phyloP scores from a whole-genome alignment of 2,113 vertebrate genomes.

The Trogon melanurus region DNA sequence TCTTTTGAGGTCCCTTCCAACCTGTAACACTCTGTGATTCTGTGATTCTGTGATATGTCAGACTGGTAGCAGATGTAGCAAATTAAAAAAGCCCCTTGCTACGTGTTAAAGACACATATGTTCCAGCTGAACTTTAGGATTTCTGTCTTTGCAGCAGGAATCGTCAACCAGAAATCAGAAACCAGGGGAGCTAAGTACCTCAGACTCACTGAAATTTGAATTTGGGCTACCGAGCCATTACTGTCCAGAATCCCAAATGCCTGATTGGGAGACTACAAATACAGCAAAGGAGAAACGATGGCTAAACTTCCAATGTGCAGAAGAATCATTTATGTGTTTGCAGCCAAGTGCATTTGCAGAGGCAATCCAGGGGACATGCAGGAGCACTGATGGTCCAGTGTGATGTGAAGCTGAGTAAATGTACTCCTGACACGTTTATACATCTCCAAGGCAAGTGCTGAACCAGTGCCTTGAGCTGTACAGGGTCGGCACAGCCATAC shows the following conservation, averaged over 20 bases:
- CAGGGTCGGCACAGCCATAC: neutral
- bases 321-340: neutral
- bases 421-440: accelerated
- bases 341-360: neutral
- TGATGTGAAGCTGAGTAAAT: neutral
- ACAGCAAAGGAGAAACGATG: neutral
- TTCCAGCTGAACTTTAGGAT: neutral
- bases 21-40: neutral
- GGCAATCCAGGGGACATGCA: neutral
- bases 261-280: neutral
- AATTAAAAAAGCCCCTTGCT: neutral
- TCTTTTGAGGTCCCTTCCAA: no score
- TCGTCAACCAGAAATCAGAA: neutral
- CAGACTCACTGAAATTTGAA: neutral
- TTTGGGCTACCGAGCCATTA: neutral
- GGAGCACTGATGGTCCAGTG: neutral
- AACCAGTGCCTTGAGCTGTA: neutral
- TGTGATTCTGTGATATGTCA: neutral
- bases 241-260: neutral
- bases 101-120: neutral
- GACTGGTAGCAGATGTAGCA: accelerated
- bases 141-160: neutral
- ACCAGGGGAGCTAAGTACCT: neutral
- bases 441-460: neutral
- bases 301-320: neutral